Evolutionary conservation across 2,113 vertebrate species (phyloP).

Genomic region (Anoura caudifer): DNA sequence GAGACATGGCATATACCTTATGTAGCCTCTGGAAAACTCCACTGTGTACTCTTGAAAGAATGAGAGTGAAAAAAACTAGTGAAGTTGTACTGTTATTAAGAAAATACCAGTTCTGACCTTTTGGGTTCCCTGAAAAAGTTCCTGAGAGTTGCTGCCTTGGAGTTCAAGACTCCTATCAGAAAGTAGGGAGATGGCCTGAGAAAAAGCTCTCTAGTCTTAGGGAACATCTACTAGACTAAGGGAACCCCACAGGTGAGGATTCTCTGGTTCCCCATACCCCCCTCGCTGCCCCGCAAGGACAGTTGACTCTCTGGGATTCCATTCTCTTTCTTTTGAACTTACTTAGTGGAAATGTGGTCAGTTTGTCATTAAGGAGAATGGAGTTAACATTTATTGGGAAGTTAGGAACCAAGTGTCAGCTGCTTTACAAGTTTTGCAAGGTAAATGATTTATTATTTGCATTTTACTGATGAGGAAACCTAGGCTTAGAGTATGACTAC

Average conservation of each 20-base stretch:
- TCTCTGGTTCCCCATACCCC: not conserved
- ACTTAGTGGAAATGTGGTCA: not conserved
- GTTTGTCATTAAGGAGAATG: not conserved
- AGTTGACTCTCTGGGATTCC: not conserved
- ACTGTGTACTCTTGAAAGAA: not conserved
- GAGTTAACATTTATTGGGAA: not conserved
- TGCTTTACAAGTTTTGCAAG: conserved; percentile 19
- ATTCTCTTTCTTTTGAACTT: not conserved
- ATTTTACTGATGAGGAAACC: conserved; percentile 40
- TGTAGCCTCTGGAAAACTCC: not conserved
- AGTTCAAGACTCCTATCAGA: not conserved
- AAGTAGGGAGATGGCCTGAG: not conserved
- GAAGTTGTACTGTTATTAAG: not conserved
- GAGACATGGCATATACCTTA: not conserved
- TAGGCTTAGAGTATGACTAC: not conserved
- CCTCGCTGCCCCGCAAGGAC: not conserved
- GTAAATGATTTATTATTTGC: conserved; percentile 7
- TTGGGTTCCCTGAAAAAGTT: not conserved
- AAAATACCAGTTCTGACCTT: not conserved
- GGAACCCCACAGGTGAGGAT: not conserved
- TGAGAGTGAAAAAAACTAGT: not conserved
- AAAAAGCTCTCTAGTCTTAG: not conserved
- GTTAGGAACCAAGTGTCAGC: not conserved
- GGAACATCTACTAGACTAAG: not conserved
- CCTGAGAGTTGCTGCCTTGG: not conserved